Conservation (phyloP, 2,888 invertebrate genomes). For the Lithophane ornitopus region DNA sequence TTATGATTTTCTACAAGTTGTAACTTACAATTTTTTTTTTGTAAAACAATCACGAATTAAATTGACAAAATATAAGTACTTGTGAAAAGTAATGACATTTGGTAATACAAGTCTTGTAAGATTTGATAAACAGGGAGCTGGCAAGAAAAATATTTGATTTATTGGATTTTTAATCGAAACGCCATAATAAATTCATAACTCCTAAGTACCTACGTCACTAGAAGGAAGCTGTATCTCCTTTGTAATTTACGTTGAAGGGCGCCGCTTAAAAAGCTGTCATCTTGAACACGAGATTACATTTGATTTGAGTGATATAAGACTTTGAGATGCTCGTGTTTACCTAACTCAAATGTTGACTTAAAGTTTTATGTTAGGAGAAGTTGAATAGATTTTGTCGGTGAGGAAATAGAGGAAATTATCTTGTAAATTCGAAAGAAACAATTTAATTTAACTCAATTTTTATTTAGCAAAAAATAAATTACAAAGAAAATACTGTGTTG, state of each 20-base stretch:
- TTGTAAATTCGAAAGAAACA: neutral
- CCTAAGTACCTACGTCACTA: neutral
- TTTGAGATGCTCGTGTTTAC: slow-evolving; percentile 37
- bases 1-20: too few species aligned
- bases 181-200: slow-evolving; percentile 14
- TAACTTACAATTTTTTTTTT: too few species aligned
- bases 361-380: slow-evolving; percentile 12
- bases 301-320: slow-evolving; percentile 54
- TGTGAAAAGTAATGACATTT: too few species aligned
- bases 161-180: slow-evolving; percentile 20
- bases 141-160: neutral
- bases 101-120: too few species aligned
- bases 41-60: too few species aligned
- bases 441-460: neutral
- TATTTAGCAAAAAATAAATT: neutral
- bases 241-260: slow-evolving; percentile 35
- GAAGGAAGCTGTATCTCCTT: slow-evolving; percentile 20
- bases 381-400: slow-evolving; percentile 5
- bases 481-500: neutral
- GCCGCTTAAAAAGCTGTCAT: slow-evolving; percentile 32
- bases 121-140: too few species aligned
- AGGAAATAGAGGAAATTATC: too few species aligned
- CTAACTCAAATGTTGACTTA: slow-evolving; percentile 21
- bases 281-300: slow-evolving; percentile 47
- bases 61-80: too few species aligned